phyloP scores from a whole-genome alignment of 1,140 invertebrate genomes.

The Thaumetopoea pityocampa region DNA sequence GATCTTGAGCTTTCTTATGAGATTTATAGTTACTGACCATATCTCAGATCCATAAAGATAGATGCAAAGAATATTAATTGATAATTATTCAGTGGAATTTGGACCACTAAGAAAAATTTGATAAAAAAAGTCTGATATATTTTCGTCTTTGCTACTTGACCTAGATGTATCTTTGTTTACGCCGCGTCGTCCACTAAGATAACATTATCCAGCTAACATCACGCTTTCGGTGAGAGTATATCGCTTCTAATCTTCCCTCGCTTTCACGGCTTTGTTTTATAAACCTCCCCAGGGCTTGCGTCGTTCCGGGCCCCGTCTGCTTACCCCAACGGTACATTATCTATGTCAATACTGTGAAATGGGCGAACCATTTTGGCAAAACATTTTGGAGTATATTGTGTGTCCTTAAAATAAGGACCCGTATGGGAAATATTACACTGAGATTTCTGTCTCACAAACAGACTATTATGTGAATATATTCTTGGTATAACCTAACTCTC shows the following conservation, averaged over 20 bases:
- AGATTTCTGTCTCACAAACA: constrained; percentile 47
- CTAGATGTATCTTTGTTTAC: constrained; percentile 19
- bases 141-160: constrained; percentile 22
- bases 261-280: constrained; percentile 51
- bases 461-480: constrained; percentile 24
- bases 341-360: constrained; percentile 58
- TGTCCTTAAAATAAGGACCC: constrained; percentile 48
- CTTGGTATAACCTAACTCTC: constrained; percentile 15
- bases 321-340: constrained; percentile 54
- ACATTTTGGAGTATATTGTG: constrained; percentile 57
- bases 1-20: no score
- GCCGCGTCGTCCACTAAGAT: constrained; percentile 29
- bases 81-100: constrained; percentile 1
- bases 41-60: constrained; percentile 16
- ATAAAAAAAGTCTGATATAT: constrained; percentile 15
- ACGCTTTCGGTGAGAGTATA: constrained; percentile 43
- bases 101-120: background rate
- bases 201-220: constrained; percentile 26
- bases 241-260: constrained; percentile 48
- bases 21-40: no score
- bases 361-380: constrained; percentile 53
- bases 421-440: constrained; percentile 50
- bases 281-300: constrained; percentile 38
- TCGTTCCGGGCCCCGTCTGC: constrained; percentile 26
- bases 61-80: no score